Evolutionary conservation across 2,888 invertebrate genomes (phyloP).

Genomic region (Sclerodermus sp.): DNA sequence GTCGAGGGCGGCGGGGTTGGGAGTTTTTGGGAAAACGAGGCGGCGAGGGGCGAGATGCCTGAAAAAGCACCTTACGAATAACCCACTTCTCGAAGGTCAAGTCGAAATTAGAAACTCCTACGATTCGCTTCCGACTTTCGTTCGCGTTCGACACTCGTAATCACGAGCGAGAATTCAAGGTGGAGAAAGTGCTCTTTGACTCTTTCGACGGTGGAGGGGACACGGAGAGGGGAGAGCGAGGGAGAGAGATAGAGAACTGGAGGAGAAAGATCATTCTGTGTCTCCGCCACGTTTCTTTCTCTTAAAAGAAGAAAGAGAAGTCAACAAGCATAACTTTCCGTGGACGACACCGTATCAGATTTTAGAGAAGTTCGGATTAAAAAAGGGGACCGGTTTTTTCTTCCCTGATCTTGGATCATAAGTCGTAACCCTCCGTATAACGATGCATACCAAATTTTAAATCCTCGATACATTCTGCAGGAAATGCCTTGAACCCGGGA

Average conservation of each 20-base stretch:
- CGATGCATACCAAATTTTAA: neutral
- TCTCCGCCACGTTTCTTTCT: too few relatives aligned
- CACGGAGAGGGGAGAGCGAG: neutral
- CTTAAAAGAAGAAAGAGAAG: neutral
- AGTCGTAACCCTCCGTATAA: constrained; percentile 2
- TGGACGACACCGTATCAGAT: constrained; percentile 14
- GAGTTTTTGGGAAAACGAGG: too few relatives aligned
- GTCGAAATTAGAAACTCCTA: constrained; percentile 41
- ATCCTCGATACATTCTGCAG: neutral
- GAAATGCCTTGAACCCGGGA: too few relatives aligned
- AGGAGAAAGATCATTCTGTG: neutral
- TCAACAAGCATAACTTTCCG: constrained; percentile 11
- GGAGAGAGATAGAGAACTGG: neutral
- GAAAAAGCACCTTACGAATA: constrained; percentile 24
- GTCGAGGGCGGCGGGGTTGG: too few relatives aligned
- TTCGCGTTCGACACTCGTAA: constrained; percentile 21
- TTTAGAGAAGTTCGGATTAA: constrained; percentile 6
- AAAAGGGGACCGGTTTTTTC: constrained; percentile 23
- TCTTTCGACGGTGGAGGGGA: constrained; percentile 1
- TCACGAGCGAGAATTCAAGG: constrained; percentile 24
- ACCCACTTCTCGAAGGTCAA: constrained; percentile 36
- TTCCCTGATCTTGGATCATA: constrained; percentile 22
- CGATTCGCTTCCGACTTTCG: constrained; percentile 41
- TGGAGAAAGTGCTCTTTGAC: constrained; percentile 27
- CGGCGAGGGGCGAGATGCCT: neutral